Percentiles rank a stretch among this genome's conserved stretches.
Conservation (phyloP, 1,140 invertebrate genomes). For the Drosophila sproati region DNA sequence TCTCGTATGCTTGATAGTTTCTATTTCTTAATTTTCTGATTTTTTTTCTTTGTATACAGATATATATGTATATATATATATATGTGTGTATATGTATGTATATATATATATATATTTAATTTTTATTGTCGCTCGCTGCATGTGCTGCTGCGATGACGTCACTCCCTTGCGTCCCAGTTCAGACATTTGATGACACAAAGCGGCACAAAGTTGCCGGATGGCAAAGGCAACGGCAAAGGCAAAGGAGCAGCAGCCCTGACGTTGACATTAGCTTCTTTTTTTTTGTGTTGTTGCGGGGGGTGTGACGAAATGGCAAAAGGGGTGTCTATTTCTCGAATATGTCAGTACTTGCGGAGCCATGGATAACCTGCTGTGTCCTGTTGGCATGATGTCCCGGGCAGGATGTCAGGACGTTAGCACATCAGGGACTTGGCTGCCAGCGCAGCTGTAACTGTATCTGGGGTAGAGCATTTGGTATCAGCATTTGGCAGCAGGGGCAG, state of each 20-base stretch:
- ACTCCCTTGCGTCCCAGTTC: slow-evolving; percentile 47
- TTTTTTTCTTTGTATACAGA: slow-evolving; percentile 9
- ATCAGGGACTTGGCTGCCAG: slow-evolving; percentile 20
- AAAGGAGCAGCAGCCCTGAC: slow-evolving; percentile 41
- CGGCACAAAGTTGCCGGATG: slow-evolving; percentile 50
- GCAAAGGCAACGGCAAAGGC: slow-evolving; percentile 42
- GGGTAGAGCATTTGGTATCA: background rate
- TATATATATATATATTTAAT: slow-evolving; percentile 30
- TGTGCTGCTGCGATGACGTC: slow-evolving; percentile 48
- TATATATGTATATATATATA: slow-evolving; percentile 20
- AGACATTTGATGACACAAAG: slow-evolving; percentile 69
- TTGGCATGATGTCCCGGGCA: slow-evolving; percentile 2
- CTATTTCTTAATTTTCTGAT: too few relatives aligned
- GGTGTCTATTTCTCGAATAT: slow-evolving; percentile 54
- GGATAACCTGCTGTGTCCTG: slow-evolving; percentile 59
- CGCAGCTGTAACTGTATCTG: too few relatives aligned
- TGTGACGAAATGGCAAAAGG: background rate
- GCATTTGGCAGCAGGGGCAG: slow-evolving; percentile 1
- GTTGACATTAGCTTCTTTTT: slow-evolving; percentile 41
- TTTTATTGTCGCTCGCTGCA: slow-evolving; percentile 15
- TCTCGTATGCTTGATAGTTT: too few relatives aligned
- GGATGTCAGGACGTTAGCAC: slow-evolving; percentile 18
- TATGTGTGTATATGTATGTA: slow-evolving; percentile 15
- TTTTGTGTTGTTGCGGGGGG: background rate
- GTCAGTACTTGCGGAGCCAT: slow-evolving; percentile 59